Percentiles rank a stretch among this genome's conserved stretches.
phyloP scores from a whole-genome alignment of 2,113 vertebrate genomes.

The Plecotus auritus region DNA sequence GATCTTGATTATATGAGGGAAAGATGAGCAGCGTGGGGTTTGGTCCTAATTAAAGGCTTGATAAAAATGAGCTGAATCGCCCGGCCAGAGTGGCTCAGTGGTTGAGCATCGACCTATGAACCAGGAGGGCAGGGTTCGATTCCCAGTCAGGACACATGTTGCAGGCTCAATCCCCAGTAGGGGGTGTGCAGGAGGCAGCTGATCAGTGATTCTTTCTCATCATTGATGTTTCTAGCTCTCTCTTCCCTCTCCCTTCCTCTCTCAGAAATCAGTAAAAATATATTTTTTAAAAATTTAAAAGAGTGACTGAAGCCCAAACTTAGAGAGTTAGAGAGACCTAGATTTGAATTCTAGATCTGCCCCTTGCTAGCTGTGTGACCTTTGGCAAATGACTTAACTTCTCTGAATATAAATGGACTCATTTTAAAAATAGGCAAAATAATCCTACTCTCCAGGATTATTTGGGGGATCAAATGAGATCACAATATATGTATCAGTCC shows the following conservation, averaged over 20 bases:
- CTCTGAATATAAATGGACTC: not conserved
- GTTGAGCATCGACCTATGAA: no score
- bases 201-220: no score
- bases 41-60: not conserved
- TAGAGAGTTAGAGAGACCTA: not conserved
- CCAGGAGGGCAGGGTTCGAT: no score
- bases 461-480: not conserved
- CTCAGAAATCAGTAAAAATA: no score
- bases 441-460: not conserved
- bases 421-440: not conserved
- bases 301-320: not conserved
- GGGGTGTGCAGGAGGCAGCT: no score
- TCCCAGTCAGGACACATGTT: no score
- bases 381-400: not conserved
- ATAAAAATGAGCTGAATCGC: not conserved
- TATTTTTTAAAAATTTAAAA: not conserved
- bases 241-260: no score
- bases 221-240: no score
- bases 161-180: no score
- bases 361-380: not conserved
- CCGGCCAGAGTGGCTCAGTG: no score
- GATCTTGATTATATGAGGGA: not conserved
- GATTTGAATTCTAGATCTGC: not conserved
- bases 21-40: not conserved
- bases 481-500: no score